Percentiles rank a stretch among this genome's conserved stretches.
Conservation (phyloP, 2,797 vertebrate genomes). For the Thunnus albacares region DNA sequence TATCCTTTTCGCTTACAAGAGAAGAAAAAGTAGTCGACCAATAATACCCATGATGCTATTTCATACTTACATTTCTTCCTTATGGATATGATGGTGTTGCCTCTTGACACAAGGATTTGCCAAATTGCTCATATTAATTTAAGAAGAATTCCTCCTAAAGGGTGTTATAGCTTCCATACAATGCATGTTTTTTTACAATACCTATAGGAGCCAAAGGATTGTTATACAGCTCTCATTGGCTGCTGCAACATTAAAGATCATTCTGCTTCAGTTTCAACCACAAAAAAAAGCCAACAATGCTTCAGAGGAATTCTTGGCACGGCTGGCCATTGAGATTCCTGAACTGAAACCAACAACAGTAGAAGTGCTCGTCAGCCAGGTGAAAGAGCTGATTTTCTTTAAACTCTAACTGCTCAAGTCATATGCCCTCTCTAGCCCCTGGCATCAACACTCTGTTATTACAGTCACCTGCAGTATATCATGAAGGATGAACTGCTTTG, state of each 20-base stretch:
- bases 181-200: neutral
- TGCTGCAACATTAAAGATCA: neutral
- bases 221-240: neutral
- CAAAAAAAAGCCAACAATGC: constrained; percentile 1
- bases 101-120: neutral
- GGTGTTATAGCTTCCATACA: neutral
- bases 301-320: neutral
- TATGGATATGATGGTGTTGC: constrained; percentile 3
- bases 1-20: neutral
- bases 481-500: neutral
- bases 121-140: neutral
- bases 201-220: neutral
- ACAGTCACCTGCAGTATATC: neutral
- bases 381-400: constrained; percentile 22
- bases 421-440: neutral
- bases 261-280: constrained; percentile 23
- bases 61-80: neutral
- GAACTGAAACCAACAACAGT: constrained; percentile 29
- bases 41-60: neutral
- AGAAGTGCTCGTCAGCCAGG: constrained; percentile 23
- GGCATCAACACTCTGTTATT: constrained; percentile 8
- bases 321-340: neutral
- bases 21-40: neutral
- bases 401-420: constrained; percentile 21
- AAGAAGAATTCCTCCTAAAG: neutral